Evolutionary conservation across 2,888 invertebrate genomes (phyloP).

Genomic region (Heliconius sara): DNA sequence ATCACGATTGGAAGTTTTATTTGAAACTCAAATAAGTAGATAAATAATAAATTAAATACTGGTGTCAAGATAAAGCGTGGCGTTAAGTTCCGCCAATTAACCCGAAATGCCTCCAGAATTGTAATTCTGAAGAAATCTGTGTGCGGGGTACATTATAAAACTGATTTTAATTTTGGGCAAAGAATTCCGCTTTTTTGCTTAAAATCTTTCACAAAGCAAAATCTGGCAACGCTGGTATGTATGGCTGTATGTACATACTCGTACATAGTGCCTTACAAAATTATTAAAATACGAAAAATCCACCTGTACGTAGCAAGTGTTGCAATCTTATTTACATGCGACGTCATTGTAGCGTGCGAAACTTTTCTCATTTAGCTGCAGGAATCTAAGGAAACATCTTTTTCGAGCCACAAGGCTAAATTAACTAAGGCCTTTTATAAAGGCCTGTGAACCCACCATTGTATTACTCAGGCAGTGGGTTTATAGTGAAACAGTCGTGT

Average conservation of each 20-base stretch:
- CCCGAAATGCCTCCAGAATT: too few relatives aligned
- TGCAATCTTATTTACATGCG: conserved; percentile 67
- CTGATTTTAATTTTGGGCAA: too few relatives aligned
- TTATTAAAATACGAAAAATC: conserved; percentile 9
- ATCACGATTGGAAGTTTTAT: too few relatives aligned
- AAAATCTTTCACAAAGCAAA: too few relatives aligned
- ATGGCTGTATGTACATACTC: not conserved
- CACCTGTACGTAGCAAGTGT: conserved; percentile 51
- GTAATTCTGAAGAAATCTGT: too few relatives aligned
- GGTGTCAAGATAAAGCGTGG: too few relatives aligned
- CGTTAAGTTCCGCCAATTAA: too few relatives aligned
- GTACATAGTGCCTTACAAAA: not conserved
- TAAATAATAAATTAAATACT: too few relatives aligned
- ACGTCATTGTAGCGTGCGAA: conserved; percentile 73
- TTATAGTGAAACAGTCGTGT: conserved; percentile 61
- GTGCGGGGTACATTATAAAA: too few relatives aligned
- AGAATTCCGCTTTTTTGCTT: too few relatives aligned
- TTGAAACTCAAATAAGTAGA: too few relatives aligned
- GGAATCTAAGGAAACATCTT: conserved; percentile 72
- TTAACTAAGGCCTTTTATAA: conserved; percentile 81
- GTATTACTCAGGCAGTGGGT: conserved; percentile 70
- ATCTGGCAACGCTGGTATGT: not conserved
- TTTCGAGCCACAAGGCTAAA: conserved; percentile 77
- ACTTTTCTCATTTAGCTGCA: conserved; percentile 74
- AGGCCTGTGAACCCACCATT: conserved; percentile 72